phyloP scores from a whole-genome alignment of 2,113 vertebrate genomes.

The Eublepharis macularius region DNA sequence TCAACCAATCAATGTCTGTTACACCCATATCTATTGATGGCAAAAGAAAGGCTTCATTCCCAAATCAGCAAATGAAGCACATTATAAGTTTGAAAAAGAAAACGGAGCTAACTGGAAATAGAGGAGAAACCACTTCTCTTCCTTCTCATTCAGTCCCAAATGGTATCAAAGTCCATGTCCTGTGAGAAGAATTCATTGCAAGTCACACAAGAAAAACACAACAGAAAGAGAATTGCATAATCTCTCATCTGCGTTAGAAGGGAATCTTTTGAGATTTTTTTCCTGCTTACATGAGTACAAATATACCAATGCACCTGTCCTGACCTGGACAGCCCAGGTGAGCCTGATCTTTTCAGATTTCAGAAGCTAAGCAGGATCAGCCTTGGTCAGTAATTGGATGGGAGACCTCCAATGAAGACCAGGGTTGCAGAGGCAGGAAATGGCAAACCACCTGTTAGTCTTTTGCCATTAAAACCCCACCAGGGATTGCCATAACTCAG shows the following conservation, averaged over 20 bases:
- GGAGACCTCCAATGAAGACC: too few relatives aligned
- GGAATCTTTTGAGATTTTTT: neutral
- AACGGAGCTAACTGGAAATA: neutral
- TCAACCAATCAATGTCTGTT: constrained; percentile 19
- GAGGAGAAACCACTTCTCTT: constrained; percentile 18
- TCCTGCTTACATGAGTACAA: neutral
- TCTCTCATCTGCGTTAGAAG: neutral
- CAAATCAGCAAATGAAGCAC: neutral
- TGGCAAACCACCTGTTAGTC: too few relatives aligned
- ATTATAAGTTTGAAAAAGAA: neutral
- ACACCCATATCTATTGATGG: constrained; percentile 5
- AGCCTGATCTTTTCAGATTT: too few relatives aligned
- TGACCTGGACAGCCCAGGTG: too few relatives aligned
- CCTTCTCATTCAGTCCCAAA: neutral
- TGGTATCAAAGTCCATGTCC: neutral
- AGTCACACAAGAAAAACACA: neutral
- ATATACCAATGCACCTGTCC: neutral
- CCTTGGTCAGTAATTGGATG: too few relatives aligned
- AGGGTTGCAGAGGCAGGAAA: too few relatives aligned
- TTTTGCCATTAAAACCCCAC: too few relatives aligned
- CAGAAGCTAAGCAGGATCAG: too few relatives aligned
- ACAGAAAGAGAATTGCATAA: too few relatives aligned
- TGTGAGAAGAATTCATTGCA: neutral
- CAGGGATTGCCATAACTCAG: too few relatives aligned
- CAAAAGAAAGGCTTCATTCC: constrained; percentile 13